phyloP scores from a whole-genome alignment of 1,140 invertebrate genomes.

The Zaprionus ghesquierei region DNA sequence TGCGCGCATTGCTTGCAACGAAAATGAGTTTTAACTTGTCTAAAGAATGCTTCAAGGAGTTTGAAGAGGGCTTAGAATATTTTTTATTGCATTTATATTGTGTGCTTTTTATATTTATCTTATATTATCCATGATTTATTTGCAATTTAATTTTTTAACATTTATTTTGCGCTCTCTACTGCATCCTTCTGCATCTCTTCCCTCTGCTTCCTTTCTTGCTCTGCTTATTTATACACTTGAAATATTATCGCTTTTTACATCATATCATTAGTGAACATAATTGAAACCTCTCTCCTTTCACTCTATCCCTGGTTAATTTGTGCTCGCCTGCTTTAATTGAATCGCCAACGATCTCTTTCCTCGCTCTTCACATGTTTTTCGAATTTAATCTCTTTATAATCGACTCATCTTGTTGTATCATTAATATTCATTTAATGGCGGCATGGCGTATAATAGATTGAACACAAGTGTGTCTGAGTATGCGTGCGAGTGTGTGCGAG shows the following conservation, averaged over 20 bases:
- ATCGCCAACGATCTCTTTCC: neutral
- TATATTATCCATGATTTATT: too few relatives aligned
- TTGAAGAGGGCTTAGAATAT: neutral
- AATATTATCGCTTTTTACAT: neutral
- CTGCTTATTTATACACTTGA: neutral
- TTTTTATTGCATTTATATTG: neutral
- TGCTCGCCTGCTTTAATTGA: neutral
- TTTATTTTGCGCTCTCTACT: too few relatives aligned
- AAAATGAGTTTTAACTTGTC: neutral
- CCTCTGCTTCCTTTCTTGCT: neutral
- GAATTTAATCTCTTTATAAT: constrained; percentile 8
- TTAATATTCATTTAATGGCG: constrained; percentile 24
- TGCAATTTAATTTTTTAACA: too few relatives aligned
- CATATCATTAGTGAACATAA: neutral
- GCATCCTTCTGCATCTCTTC: too few relatives aligned
- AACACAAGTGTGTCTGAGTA: neutral
- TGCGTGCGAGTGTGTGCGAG: neutral
- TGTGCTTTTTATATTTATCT: too few relatives aligned
- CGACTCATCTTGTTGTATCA: constrained; percentile 7
- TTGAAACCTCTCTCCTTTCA: neutral
- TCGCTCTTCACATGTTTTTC: neutral
- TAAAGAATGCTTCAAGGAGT: neutral
- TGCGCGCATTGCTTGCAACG: neutral
- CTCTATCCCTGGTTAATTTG: neutral
- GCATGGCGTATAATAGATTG: neutral